phyloP scores from a whole-genome alignment of 2,888 invertebrate genomes.

The Laothoe populi region DNA sequence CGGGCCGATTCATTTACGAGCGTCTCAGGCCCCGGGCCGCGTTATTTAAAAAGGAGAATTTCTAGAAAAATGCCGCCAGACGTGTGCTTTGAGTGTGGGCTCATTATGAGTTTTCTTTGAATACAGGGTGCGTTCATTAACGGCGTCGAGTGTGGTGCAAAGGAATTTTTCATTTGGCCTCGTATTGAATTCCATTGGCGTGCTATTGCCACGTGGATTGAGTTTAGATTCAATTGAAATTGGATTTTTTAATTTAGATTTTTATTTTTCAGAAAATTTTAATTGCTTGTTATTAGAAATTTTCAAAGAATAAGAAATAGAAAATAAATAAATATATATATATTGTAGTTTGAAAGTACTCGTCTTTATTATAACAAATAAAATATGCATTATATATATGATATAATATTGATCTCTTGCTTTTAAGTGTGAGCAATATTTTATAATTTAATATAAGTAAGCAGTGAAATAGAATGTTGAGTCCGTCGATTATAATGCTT shows the following conservation, averaged over 20 bases:
- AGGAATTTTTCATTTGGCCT: conserved; percentile 79
- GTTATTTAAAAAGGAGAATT: conserved; percentile 43
- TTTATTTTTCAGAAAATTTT: neutral
- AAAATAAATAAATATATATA: neutral
- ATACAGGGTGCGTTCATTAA: conserved; percentile 48
- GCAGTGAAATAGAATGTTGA: too few species aligned
- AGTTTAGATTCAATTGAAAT: conserved; percentile 26
- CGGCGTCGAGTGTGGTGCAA: conserved; percentile 46
- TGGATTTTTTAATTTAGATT: conserved; percentile 20
- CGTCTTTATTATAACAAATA: too few species aligned
- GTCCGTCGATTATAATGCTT: too few species aligned
- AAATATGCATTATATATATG: too few species aligned
- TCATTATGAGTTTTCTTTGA: conserved; percentile 48
- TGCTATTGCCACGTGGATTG: conserved; percentile 33
- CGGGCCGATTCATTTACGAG: conserved; percentile 53
- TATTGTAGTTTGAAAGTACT: too few species aligned
- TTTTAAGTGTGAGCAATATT: too few species aligned
- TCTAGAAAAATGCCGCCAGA: conserved; percentile 56
- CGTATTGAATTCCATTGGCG: conserved; percentile 52
- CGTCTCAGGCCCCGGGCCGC: conserved; percentile 45
- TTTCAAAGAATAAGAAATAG: neutral
- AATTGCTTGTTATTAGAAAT: neutral
- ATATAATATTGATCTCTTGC: too few species aligned
- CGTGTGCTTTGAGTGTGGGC: conserved; percentile 68
- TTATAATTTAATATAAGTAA: too few species aligned